Conservation (phyloP, 2,888 invertebrate species). For the Drosophila kambysellisi region DNA sequence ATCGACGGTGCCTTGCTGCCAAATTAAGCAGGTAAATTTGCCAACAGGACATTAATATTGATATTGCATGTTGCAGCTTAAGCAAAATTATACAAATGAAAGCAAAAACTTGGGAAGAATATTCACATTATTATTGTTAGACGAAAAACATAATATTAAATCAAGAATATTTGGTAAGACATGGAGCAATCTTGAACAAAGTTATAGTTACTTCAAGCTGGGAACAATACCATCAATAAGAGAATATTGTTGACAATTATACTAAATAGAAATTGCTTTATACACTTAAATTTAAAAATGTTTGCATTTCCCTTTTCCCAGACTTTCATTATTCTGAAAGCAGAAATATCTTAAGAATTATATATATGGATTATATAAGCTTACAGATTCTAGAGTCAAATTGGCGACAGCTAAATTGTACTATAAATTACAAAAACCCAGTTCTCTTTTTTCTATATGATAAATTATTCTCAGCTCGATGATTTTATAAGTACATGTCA, state of each 20-base stretch:
- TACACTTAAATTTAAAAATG: background rate
- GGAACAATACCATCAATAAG: background rate
- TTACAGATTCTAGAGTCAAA: background rate
- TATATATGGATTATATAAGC: no score
- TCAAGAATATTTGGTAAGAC: background rate
- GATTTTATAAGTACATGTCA: background rate
- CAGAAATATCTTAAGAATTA: background rate
- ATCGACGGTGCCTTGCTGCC: slow-evolving; percentile 26
- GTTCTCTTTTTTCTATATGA: background rate
- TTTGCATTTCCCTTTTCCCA: background rate
- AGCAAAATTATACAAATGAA: slow-evolving; percentile 25
- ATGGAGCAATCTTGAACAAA: background rate
- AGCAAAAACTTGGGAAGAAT: background rate
- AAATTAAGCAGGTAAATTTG: slow-evolving; percentile 59
- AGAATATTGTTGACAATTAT: background rate
- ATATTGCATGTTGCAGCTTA: slow-evolving; percentile 36
- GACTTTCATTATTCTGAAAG: background rate
- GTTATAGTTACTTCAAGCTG: background rate
- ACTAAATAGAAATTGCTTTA: background rate
- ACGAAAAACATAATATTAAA: background rate
- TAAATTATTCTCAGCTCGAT: background rate
- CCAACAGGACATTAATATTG: slow-evolving; percentile 41
- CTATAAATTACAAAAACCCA: background rate
- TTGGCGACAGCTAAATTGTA: background rate
- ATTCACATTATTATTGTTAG: background rate